These are phyloP conservation scores for Brachyrhaphis roseni DNA, from an alignment of 2,797 vertebrate species.

Conservation along the genomic window DNA sequence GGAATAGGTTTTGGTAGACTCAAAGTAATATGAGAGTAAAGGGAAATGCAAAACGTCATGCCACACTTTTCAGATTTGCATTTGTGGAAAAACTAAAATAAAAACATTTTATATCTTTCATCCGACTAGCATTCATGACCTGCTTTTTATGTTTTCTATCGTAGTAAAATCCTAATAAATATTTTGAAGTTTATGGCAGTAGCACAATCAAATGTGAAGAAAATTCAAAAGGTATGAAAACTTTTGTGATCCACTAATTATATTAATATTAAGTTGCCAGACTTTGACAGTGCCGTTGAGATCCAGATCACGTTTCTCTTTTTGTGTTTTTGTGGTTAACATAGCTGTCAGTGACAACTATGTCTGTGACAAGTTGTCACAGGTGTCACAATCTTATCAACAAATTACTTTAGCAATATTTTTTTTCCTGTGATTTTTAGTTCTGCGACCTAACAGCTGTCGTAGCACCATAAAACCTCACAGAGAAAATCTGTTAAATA, in stretches of 20 bases:
- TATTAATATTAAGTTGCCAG: not conserved
- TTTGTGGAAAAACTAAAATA: not conserved
- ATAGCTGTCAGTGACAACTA: not conserved
- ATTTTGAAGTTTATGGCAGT: not conserved
- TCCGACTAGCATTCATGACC: not conserved
- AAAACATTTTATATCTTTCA: not conserved
- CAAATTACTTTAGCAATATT: not conserved
- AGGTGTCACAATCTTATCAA: not conserved
- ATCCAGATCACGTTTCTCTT: not conserved
- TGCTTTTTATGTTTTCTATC: not conserved
- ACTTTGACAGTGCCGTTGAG: not conserved
- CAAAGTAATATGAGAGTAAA: not conserved
- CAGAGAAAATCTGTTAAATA: slow-evolving; percentile 1
- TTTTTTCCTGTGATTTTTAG: not conserved
- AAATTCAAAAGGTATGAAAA: not conserved
- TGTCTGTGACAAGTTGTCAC: not conserved
- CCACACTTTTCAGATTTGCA: not conserved
- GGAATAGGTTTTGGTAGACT: not conserved
- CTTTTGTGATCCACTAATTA: not conserved
- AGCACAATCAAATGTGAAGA: not conserved
- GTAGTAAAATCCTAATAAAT: not conserved
- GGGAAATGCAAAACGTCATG: not conserved
- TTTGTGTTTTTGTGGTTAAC: not conserved
- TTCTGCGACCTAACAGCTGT: not conserved
- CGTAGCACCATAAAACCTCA: not conserved